Conservation (phyloP, 2,113 vertebrate genomes). For the Terrapene triunguis region DNA sequence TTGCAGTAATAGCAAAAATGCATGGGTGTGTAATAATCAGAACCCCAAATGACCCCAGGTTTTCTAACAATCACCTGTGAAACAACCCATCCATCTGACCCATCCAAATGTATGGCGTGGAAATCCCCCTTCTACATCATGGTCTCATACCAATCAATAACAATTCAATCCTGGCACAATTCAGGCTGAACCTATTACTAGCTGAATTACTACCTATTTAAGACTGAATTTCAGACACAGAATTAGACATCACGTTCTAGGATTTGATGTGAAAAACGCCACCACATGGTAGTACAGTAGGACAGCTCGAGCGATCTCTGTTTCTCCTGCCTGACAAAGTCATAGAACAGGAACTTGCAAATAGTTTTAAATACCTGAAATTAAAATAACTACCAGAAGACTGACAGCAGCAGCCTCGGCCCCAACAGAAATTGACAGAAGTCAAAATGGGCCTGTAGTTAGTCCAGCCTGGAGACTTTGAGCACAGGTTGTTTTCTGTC, state of each 20-base stretch:
- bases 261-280: constrained; percentile 44
- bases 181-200: constrained; percentile 52
- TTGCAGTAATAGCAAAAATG: constrained; percentile 51
- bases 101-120: constrained; percentile 48
- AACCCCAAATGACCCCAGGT: constrained; percentile 19
- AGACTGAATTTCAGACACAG: constrained; percentile 61
- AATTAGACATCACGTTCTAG: constrained; percentile 41
- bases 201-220: neutral
- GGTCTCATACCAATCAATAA: constrained; percentile 62
- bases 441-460: constrained; percentile 21
- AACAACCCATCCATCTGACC: constrained; percentile 42
- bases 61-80: constrained; percentile 69
- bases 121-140: constrained; percentile 60
- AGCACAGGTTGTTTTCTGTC: neutral
- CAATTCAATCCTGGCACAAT: constrained; percentile 66
- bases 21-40: constrained; percentile 58
- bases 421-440: neutral
- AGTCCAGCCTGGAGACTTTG: constrained; percentile 8
- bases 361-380: neutral
- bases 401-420: constrained; percentile 8
- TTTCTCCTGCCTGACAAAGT: constrained; percentile 42
- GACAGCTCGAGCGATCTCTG: constrained; percentile 14
- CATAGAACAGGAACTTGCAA: constrained; percentile 4
- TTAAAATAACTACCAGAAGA: neutral
- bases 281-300: neutral